Evolutionary conservation across 64 coral and sea anemone genomes (phyloP), one percentile per base, ranked within the genome.

Genomic region (Trachythela sp.): DNA sequence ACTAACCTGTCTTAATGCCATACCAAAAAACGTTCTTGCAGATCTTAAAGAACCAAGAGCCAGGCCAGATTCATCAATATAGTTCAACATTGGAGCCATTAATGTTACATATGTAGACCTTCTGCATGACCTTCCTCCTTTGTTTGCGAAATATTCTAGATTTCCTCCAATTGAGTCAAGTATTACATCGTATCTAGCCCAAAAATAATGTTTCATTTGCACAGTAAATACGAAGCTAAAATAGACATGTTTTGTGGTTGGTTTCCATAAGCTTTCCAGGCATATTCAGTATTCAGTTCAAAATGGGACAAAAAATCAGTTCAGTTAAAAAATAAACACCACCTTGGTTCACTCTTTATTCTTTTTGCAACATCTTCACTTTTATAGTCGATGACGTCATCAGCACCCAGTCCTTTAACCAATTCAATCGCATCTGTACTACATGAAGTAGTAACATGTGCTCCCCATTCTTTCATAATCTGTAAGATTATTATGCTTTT

Each of bases 381-480:
- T 17, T 80, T 36, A 11, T 80, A 80, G 33, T 80, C 75, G 34
- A 80, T 80, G 31, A 80, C 75, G 34, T 8, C 33, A 80, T 80
- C 75, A 37, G 75, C 38, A 37, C 75, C 75, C 30, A 80, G 38
- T 18, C 31, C 34, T 80, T 37, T 40, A 17, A 80, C 32, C 75
- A 40, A 36, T 11, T 80, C 33, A 17, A 80, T 18, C 8, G 75
- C 75, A 80, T 80, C 75, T 37, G 75, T 80, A 80, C 75, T 80
- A 30, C 75, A 80, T 37, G 75, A 37, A 2, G 75, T 37, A 17
- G 75, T 80, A 2, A 80, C 75, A 80, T 80, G 75, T 37, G 75
- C 75, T 37, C 75, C 75, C 75, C 75, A 80, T 17, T 36, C 27
- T 40, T 80, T 80, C 75, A 80, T 80, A 9, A 80, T 13, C 75